Evolutionary conservation across 2,888 invertebrate species (phyloP).

Genomic region (Polydrusus tereticollis): DNA sequence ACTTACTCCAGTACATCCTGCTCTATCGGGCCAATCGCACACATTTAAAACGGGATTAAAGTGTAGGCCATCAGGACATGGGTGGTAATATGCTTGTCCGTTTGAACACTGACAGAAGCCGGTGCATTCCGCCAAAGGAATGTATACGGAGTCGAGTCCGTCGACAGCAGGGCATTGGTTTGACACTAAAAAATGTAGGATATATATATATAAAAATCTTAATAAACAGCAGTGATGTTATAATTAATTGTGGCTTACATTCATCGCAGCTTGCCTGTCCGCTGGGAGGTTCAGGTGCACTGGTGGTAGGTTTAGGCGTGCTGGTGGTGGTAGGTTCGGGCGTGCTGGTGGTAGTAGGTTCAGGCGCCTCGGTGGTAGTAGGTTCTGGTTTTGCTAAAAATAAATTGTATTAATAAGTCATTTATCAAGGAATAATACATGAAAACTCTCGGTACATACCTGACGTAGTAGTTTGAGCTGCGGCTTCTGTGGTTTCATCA

Average conservation of each 20-base stretch:
- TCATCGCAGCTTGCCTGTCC: constrained; percentile 28
- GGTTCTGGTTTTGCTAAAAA: not conserved
- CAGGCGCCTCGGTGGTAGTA: not conserved
- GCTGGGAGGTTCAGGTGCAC: not conserved
- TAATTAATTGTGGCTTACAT: too few relatives aligned
- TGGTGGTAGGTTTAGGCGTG: not conserved
- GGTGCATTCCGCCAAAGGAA: constrained; percentile 50
- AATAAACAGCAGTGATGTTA: too few relatives aligned
- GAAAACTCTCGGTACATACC: too few relatives aligned
- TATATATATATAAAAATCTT: not conserved
- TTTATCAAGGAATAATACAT: too few relatives aligned
- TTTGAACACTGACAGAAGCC: constrained; percentile 53
- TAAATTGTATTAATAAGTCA: too few relatives aligned
- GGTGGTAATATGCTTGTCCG: constrained; percentile 45
- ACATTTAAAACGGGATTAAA: constrained; percentile 50
- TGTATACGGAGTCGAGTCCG: constrained; percentile 48
- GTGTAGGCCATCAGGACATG: constrained; percentile 46
- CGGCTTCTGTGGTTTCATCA: constrained; percentile 6
- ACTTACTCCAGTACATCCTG: constrained; percentile 49
- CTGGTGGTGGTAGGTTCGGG: too few relatives aligned
- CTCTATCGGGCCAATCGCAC: constrained; percentile 51
- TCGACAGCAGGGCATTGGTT: constrained; percentile 49
- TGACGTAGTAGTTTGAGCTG: constrained; percentile 7
- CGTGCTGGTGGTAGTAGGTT: too few relatives aligned
- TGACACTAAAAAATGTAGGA: constrained; percentile 13